phyloP scores from a whole-genome alignment of 1,140 invertebrate species.

The Hylaeus volcanicus region DNA sequence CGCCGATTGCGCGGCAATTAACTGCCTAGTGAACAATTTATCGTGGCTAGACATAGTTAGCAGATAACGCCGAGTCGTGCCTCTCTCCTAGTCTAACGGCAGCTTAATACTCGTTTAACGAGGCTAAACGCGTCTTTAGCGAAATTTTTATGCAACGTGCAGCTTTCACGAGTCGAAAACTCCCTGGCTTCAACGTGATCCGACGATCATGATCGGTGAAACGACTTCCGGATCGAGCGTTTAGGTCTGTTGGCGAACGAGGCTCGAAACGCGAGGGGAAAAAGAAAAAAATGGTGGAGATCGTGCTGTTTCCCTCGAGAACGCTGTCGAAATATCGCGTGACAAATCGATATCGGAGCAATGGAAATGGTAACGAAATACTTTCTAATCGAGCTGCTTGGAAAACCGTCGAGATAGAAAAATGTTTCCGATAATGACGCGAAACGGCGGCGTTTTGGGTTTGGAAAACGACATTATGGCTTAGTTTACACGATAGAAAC shows the following conservation, averaged over 20 bases:
- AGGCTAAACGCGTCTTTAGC: constrained; percentile 1
- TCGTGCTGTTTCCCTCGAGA: background rate
- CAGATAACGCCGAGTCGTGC: constrained; percentile 5
- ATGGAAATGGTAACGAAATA: constrained; percentile 42
- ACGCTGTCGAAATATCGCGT: constrained; percentile 42
- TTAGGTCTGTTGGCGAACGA: background rate
- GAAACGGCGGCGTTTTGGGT: background rate
- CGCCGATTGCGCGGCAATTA: constrained; percentile 6
- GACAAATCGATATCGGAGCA: constrained; percentile 37
- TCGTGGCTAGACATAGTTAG: background rate
- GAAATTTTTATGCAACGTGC: background rate
- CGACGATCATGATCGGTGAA: too few species aligned
- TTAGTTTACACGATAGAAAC: too few species aligned
- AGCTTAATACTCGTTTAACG: constrained; percentile 4
- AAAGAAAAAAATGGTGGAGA: background rate
- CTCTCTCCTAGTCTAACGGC: constrained; percentile 6
- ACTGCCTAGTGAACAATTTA: constrained; percentile 29
- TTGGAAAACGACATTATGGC: too few species aligned
- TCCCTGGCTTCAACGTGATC: background rate
- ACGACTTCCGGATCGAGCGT: background rate
- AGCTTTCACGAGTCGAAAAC: constrained; percentile 18
- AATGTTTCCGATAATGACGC: constrained; percentile 26
- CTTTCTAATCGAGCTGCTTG: constrained; percentile 49
- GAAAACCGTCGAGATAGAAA: constrained; percentile 22
- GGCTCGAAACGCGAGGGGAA: too few species aligned